Evolutionary conservation across 2,797 vertebrate species (phyloP).

Genomic region (Labeo calbasu): DNA sequence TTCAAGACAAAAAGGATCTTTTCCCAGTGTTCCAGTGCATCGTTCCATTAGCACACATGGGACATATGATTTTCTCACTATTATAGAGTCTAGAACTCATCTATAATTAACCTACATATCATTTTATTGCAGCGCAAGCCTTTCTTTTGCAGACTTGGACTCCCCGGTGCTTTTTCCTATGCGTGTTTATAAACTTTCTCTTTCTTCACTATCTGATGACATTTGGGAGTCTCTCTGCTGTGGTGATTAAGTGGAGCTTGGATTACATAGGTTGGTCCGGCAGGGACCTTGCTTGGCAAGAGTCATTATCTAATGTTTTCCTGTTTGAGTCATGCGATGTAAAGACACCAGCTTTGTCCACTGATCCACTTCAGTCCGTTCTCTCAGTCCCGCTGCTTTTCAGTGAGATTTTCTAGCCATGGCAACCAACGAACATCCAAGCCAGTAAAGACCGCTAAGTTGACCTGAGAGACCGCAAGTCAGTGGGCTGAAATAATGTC

Average conservation of each 20-base stretch:
- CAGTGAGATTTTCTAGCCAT: constrained; percentile 65
- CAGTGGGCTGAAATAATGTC: constrained; percentile 23
- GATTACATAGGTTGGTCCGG: constrained; percentile 53
- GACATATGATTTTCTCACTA: constrained; percentile 76
- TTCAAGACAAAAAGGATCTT: not conserved
- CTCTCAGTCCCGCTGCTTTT: constrained; percentile 56
- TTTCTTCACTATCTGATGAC: constrained; percentile 53
- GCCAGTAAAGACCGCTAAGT: constrained; percentile 63
- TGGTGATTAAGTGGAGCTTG: constrained; percentile 51
- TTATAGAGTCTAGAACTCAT: constrained; percentile 76
- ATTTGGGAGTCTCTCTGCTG: constrained; percentile 53
- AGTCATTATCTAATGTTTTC: constrained; percentile 58
- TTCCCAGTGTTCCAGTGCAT: constrained; percentile 8
- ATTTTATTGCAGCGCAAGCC: constrained; percentile 80
- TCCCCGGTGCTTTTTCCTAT: constrained; percentile 63
- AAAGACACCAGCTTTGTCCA: constrained; percentile 67
- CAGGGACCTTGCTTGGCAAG: constrained; percentile 45
- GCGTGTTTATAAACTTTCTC: constrained; percentile 27
- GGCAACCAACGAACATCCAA: constrained; percentile 73
- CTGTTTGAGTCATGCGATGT: constrained; percentile 55
- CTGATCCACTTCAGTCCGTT: constrained; percentile 68
- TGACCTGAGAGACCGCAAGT: constrained; percentile 56
- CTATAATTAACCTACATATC: constrained; percentile 83
- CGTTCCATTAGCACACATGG: constrained; percentile 74
- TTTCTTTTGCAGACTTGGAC: constrained; percentile 73